Evolutionary conservation across 2,888 invertebrate species (phyloP).

Genomic region (Chrysina gloriosa): DNA sequence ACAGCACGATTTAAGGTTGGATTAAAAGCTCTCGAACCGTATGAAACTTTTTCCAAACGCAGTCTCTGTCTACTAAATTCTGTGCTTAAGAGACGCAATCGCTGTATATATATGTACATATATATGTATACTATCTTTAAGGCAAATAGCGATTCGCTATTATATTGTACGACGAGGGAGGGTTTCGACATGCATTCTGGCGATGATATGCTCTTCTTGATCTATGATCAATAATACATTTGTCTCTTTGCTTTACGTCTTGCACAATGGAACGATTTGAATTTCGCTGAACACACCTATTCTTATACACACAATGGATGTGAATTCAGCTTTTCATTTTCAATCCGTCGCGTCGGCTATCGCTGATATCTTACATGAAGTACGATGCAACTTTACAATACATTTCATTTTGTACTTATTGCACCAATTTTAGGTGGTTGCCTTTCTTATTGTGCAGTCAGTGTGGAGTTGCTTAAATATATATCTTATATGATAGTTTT

Average conservation of each 20-base stretch:
- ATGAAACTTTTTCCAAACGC: background rate
- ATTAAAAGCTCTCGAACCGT: constrained; percentile 38
- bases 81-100: background rate
- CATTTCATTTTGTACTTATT: too few species aligned
- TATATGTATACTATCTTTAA: constrained; percentile 19
- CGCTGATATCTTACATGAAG: too few species aligned
- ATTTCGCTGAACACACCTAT: background rate
- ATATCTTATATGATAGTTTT: too few species aligned
- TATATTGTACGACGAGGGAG: background rate
- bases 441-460: too few species aligned
- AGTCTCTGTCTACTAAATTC: background rate
- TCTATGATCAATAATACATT: too few species aligned
- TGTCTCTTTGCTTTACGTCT: background rate
- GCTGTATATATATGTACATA: background rate
- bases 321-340: background rate
- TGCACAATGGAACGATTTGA: constrained; percentile 13
- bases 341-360: background rate
- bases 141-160: constrained; percentile 10
- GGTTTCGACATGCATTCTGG: background rate
- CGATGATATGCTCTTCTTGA: background rate
- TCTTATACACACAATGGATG: background rate
- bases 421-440: too few species aligned
- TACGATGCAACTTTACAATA: too few species aligned
- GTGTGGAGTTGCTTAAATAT: too few species aligned
- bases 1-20: constrained; percentile 28